Evolutionary conservation across 2,113 vertebrate species (phyloP).

Genomic region (Synchiropus splendidus): DNA sequence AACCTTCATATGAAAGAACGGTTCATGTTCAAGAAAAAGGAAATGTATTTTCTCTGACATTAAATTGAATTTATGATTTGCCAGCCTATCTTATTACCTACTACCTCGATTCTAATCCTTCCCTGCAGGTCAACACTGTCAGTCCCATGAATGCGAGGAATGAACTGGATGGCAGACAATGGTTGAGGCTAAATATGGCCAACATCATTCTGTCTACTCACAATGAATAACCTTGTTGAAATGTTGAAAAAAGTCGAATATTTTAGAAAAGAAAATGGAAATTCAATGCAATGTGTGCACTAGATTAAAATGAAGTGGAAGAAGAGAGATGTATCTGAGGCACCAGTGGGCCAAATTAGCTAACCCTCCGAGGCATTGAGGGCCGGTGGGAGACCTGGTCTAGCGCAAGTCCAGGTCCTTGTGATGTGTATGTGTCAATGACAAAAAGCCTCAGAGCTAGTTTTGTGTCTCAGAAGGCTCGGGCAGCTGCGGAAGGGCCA

Average conservation of each 20-base stretch:
- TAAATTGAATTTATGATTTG: no score
- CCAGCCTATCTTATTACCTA: no score
- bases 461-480: slow-evolving; percentile 29
- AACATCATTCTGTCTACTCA: slow-evolving; percentile 13
- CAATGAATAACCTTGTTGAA: slow-evolving; percentile 22
- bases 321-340: slow-evolving; percentile 24
- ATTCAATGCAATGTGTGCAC: slow-evolving; percentile 21
- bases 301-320: slow-evolving; percentile 1
- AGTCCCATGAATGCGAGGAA: background rate
- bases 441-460: slow-evolving; percentile 31
- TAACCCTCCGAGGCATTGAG: slow-evolving; percentile 33
- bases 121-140: no score
- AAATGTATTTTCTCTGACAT: no score
- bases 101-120: no score
- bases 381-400: slow-evolving; percentile 11
- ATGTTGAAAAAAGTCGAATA: slow-evolving; percentile 1
- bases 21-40: no score
- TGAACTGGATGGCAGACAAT: slow-evolving; percentile 7
- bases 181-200: slow-evolving; percentile 13
- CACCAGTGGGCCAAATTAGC: slow-evolving; percentile 58
- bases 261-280: slow-evolving; percentile 13
- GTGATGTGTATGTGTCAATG: slow-evolving; percentile 3
- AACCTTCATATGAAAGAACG: no score
- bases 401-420: background rate
- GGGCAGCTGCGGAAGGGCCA: slow-evolving; percentile 22